These are phyloP conservation scores for Gadopsis bispinosus DNA, from an alignment of 2,797 vertebrate genomes.

Conservation along the genomic window DNA sequence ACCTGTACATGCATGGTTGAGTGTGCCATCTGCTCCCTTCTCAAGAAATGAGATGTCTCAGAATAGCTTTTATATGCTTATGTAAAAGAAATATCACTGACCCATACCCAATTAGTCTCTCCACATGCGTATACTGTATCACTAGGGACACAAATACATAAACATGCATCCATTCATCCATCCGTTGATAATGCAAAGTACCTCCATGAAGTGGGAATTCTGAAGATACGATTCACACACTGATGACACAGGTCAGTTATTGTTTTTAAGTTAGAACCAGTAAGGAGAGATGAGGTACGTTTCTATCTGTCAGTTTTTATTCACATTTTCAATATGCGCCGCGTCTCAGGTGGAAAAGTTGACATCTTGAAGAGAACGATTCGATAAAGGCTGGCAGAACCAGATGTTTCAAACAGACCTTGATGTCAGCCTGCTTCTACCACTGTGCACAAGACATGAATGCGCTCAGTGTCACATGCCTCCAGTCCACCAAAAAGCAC, in stretches of 20 bases:
- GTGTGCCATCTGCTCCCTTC: conserved; percentile 79
- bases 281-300: no score
- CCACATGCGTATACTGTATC: conserved; percentile 16
- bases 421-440: background rate
- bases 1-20: conserved; percentile 69
- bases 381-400: background rate
- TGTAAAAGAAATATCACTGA: conserved; percentile 67
- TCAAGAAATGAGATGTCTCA: conserved; percentile 58
- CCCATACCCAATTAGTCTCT: conserved; percentile 65
- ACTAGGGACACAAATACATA: conserved; percentile 18
- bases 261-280: no score
- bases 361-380: background rate
- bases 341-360: background rate
- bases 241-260: no score
- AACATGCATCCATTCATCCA: conserved; percentile 16
- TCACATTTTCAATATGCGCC: background rate
- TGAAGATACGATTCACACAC: no score
- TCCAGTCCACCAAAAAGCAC: background rate
- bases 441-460: background rate
- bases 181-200: background rate
- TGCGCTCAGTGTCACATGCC: background rate
- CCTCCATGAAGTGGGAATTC: no score
- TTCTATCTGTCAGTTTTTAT: background rate
- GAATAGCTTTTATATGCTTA: conserved; percentile 70
- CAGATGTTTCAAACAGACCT: background rate